Evolutionary conservation across 2,113 vertebrate genomes (phyloP), one percentile per base, ranked within the genome.

Genomic region (Oreochromis niloticus): DNA sequence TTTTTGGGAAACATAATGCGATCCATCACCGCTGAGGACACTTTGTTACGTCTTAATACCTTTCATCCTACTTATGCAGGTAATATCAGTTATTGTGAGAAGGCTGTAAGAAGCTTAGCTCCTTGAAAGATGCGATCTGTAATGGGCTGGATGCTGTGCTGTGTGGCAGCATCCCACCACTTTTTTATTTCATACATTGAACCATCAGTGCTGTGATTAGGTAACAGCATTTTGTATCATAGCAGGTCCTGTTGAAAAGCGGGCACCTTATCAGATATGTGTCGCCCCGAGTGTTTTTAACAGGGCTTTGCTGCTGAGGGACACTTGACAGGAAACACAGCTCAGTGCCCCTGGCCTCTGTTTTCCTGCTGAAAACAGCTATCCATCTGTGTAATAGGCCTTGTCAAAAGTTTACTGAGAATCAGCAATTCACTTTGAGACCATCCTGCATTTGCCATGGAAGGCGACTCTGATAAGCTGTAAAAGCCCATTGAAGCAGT

Each of bases 401-500:
- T 93, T 94, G 93, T 95, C 93, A 95, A 93, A 93, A 92, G 92
- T 93, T 93, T 93, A 91, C 89, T 1, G 80, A 86, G 87, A 92
- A 89, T 94, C 93, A 92, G 91, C 89, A 84, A 81, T 94, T 94
- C 88, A 79, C 86, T 93, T 83, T 92, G 85, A 91, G 89, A 61
- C 55, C 9, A 54, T 81, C 57, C 57, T 63, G 90, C 50, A 48
- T 90, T 90, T 87, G 34, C 87, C 56, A 81, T 81, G 11, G 54
- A 90, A 90, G 85, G 81, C 55, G 73, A 55, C 78, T 81, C 34
- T 75, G 90, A 94, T 91, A 91, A 94, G 89, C 86, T 81, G 75
- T 78, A 73, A 91, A 87, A 87, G 82, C 73, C 85, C 55, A 89
- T 80, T 87, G 85, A 92, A 75, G 83, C 88, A 81, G 81, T 16